Evolutionary conservation across 2,797 vertebrate genomes (phyloP), one percentile per base, ranked within the genome.

Genomic region (Buphagus erythrorhynchus): DNA sequence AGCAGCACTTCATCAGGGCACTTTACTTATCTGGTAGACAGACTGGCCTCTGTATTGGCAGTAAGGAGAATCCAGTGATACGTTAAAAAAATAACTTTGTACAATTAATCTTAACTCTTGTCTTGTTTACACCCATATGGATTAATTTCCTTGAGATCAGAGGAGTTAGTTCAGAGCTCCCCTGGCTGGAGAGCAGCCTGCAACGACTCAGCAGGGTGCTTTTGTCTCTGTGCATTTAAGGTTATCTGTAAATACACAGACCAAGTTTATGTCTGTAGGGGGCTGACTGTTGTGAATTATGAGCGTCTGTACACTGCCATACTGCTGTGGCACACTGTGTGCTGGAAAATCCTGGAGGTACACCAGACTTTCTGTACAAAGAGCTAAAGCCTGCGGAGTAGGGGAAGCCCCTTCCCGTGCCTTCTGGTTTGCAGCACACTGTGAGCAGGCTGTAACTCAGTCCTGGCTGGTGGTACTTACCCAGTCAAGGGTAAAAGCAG

Each of bases 121-220:
- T 58, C 65, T 77, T 84, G 35, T 84, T 95, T 93, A 80, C 67
- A 71, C 61, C 29, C 33, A 77, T 95, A 88, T 69, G 59, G 90
- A 93, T 86, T 93, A 67, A 92, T 86, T 92, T 93, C 69, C 59
- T 78, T 93, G 55, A 90, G 93, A 90, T 94, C 80, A 93, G 71
- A 92, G 73, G 19, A 35, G 26, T 91, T 71, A 67, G 29, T 87
- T 77, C 13, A 86, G 29, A 28, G 45, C 28, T 93, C 21, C 42
- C n/a, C 48, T 87, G 77, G 40, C 95, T 85, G 77, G 67, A 92
- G 31, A 90, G 78, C 61, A 74, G 72, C 17, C 45, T 77, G 52
- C 84, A 90, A 42, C 11, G 2, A 18, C 46, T 81, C 6, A 0
- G 63, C 65, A 66, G 46, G 71, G 25, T 76, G 48, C 71, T 93